A percentile compares a stretch with the other conserved stretches of the same genome.
Evolutionary conservation across 2,888 invertebrate species (phyloP).

Genomic region (Polylopha cassiicola): DNA sequence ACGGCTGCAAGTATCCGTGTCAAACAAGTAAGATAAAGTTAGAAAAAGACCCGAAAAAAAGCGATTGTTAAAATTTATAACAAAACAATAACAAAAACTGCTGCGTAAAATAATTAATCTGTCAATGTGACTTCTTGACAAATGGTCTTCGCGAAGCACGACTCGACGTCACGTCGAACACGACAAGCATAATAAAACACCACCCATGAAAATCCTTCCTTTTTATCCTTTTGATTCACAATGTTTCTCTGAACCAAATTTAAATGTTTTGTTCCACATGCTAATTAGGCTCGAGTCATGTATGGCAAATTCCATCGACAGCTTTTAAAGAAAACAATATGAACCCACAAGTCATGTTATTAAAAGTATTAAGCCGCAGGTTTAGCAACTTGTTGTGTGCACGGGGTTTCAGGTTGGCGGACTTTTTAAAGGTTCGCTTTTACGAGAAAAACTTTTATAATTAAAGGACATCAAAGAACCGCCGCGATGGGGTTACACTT

Average conservation of each 20-base stretch:
- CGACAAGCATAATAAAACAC: constrained; percentile 56
- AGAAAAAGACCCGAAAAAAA: no score
- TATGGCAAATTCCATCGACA: constrained; percentile 2
- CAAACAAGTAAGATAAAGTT: constrained; percentile 1
- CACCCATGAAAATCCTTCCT: no score
- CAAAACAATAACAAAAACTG: constrained; percentile 6
- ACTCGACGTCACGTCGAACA: constrained; percentile 49
- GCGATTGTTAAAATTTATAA: constrained; percentile 2
- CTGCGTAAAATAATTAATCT: constrained; percentile 37
- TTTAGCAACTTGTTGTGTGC: constrained; percentile 29
- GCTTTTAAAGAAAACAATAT: constrained; percentile 11
- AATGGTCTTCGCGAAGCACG: constrained; percentile 60
- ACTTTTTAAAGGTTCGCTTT: constrained; percentile 51
- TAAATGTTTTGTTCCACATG: no score
- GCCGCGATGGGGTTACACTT: constrained; percentile 70
- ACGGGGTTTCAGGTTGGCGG: constrained; percentile 24
- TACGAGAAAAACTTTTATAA: constrained; percentile 72
- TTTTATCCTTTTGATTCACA: no score
- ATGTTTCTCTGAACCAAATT: no score
- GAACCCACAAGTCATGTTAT: constrained; percentile 31
- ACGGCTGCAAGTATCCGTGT: constrained; percentile 12
- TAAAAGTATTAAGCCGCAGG: constrained; percentile 17
- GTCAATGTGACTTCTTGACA: constrained; percentile 52
- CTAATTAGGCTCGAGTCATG: no score
- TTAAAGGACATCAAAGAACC: constrained; percentile 74